These are phyloP conservation scores for Scylla paramamosain DNA, from an alignment of 1,140 invertebrate species.

Conservation along the genomic window DNA sequence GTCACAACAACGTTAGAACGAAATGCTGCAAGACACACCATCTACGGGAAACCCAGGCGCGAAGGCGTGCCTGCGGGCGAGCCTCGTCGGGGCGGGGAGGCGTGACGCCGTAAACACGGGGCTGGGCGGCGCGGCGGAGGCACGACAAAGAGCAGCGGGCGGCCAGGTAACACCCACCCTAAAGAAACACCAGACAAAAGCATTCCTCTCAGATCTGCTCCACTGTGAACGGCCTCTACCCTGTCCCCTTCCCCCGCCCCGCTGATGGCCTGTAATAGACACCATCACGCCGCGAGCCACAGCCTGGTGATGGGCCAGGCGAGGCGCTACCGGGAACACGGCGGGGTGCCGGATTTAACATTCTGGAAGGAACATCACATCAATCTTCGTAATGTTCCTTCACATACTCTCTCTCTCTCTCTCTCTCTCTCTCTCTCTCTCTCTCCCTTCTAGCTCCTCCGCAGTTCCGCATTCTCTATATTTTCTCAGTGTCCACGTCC, in stretches of 20 bases:
- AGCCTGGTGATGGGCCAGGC: not conserved
- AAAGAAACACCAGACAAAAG: conserved; percentile 35
- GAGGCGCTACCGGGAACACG: not conserved
- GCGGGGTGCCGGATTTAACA: not conserved
- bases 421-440: conserved; percentile 2
- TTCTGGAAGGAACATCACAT: not conserved
- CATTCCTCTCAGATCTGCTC: conserved; percentile 28
- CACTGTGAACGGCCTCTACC: not conserved
- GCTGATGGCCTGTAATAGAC: not conserved
- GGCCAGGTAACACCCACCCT: conserved; percentile 25
- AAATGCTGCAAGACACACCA: not conserved
- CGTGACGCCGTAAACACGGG: not conserved
- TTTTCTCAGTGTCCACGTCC: not conserved
- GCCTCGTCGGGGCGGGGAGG: not conserved
- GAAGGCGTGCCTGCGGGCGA: not conserved
- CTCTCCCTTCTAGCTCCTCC: not conserved
- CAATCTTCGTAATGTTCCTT: not conserved
- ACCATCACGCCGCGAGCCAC: not conserved
- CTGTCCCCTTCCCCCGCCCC: not conserved
- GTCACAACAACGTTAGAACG: no score
- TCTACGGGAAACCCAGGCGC: not conserved
- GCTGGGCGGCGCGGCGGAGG: not conserved
- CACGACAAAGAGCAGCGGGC: conserved; percentile 7
- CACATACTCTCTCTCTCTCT: conserved; percentile 1
- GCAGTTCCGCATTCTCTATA: not conserved